Evolutionary conservation across 2,888 invertebrate species (phyloP), one percentile per base, ranked within the genome.

Genomic region (Melipona bicolor): DNA sequence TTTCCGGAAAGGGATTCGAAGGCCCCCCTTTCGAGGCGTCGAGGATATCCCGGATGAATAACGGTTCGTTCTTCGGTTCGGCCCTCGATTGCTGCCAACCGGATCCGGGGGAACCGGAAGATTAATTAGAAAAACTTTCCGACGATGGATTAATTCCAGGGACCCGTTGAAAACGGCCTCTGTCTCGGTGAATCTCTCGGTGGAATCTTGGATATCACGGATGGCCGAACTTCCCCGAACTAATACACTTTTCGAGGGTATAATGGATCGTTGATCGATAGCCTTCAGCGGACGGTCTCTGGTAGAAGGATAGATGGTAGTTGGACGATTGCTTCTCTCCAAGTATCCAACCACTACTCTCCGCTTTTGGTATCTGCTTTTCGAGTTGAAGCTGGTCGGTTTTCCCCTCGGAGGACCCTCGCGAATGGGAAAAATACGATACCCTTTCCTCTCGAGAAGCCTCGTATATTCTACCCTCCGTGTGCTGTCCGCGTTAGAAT

Each of bases 51-150:
- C 27, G 32, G 69, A 59, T 62, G 79, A 68, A 74, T 62, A 62
- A 69, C 54, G 62, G 64, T 64, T 56, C 32, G 65, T 65, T 49
- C 50, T 15, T 43, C 43, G 43, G 9, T 11, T n/a, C n/a, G 9
- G 9, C 4, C 27, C 5, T 4, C 50, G 27, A 43, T 9, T 43
- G 21, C 36, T 56, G 13, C 21, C 5, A 36, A 68, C n/a, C 6
- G 21, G 56, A 36, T 27, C 43, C 36, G 19, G n/a, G 27, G n/a
- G 15, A 59, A 59, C 56, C n/a, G 24, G 27, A 54, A 36, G 54
- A 76, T 76, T 70, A 73, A 81, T 81, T 74, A 59, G 67, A 61
- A 61, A 62, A 56, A 70, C 64, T 77, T 74, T 24, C 56, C 19
- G 11, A 36, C 24, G 68, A 61, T 36, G 61, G 68, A 68, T 68